These are phyloP conservation scores for Bubo scandiacus DNA, from an alignment of 2,113 vertebrate genomes.

Conservation along the genomic window DNA sequence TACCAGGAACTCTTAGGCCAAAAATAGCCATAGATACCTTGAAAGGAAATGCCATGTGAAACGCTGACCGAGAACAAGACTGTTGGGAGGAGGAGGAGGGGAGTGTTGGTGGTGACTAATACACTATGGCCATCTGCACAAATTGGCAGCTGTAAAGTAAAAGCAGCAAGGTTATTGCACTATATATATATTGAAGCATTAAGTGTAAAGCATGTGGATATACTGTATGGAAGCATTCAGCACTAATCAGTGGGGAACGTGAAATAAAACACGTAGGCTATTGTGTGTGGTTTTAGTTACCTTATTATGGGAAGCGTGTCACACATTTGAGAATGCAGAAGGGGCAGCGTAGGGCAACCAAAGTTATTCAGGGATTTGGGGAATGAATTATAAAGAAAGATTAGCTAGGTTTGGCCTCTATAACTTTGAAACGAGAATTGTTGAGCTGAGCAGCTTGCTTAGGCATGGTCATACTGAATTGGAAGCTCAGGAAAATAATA, in stretches of 20 bases:
- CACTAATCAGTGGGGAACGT: slow-evolving; percentile 28
- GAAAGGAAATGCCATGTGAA: slow-evolving; percentile 67
- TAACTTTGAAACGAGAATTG: slow-evolving; percentile 39
- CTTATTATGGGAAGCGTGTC: background rate
- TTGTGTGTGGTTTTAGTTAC: slow-evolving; percentile 24
- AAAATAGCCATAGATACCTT: slow-evolving; percentile 64
- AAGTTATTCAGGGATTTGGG: slow-evolving; percentile 53
- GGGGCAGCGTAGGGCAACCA: slow-evolving; percentile 9
- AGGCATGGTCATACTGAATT: background rate
- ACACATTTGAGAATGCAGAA: background rate
- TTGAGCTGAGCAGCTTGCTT: slow-evolving; percentile 35
- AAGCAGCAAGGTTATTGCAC: slow-evolving; percentile 20
- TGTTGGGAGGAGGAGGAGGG: slow-evolving; percentile 30
- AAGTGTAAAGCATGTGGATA: background rate
- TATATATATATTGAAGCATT: slow-evolving; percentile 8
- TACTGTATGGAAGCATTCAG: background rate
- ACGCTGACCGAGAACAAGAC: slow-evolving; percentile 31
- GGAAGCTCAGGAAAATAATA: slow-evolving; percentile 2
- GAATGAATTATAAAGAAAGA: slow-evolving; percentile 53
- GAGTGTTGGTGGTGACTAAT: slow-evolving; percentile 45
- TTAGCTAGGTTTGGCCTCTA: slow-evolving; percentile 50
- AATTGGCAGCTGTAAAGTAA: slow-evolving; percentile 53
- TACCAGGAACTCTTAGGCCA: slow-evolving; percentile 4
- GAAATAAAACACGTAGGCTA: slow-evolving; percentile 25
- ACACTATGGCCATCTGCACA: slow-evolving; percentile 13